These are phyloP conservation scores for Antechinus stuartii DNA, from an alignment of 2,113 vertebrate genomes.

Conservation along the genomic window DNA sequence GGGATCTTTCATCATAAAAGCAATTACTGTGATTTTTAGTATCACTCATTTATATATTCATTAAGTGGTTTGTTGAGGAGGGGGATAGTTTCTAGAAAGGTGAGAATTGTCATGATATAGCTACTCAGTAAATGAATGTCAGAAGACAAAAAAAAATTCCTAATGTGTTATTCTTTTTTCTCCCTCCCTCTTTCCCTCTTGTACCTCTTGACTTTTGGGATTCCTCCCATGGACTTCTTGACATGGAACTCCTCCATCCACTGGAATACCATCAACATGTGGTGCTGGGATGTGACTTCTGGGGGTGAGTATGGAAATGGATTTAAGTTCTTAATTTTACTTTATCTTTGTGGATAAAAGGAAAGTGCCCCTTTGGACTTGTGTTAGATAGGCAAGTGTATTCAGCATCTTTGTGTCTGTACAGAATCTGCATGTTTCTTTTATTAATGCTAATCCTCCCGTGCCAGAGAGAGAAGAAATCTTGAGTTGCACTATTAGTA, in stretches of 20 bases:
- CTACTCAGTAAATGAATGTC: not conserved
- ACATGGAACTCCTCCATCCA: constrained; percentile 20
- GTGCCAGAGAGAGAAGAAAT: not conserved
- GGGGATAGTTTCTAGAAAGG: constrained; percentile 9
- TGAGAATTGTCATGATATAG: not conserved
- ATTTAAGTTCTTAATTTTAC: constrained; percentile 37
- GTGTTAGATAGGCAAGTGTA: constrained; percentile 30
- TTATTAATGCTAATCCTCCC: not conserved
- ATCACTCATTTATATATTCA: not conserved
- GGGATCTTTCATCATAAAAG: not conserved
- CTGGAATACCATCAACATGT: constrained; percentile 45
- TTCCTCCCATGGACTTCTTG: not conserved
- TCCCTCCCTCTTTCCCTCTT: constrained; percentile 6
- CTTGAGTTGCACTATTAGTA: not conserved
- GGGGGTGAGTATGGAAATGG: constrained; percentile 84
- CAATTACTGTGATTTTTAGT: constrained; percentile 9
- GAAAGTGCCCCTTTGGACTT: not conserved
- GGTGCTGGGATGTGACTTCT: constrained; percentile 24
- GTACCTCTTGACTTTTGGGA: constrained; percentile 39
- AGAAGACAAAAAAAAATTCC: not conserved
- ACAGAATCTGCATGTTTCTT: not conserved
- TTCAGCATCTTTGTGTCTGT: not conserved
- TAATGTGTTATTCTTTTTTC: constrained; percentile 56
- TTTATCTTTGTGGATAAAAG: constrained; percentile 52
- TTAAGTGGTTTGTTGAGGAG: not conserved